Conservation (phyloP, 2,113 vertebrate species). For the Ictalurus furcatus region DNA sequence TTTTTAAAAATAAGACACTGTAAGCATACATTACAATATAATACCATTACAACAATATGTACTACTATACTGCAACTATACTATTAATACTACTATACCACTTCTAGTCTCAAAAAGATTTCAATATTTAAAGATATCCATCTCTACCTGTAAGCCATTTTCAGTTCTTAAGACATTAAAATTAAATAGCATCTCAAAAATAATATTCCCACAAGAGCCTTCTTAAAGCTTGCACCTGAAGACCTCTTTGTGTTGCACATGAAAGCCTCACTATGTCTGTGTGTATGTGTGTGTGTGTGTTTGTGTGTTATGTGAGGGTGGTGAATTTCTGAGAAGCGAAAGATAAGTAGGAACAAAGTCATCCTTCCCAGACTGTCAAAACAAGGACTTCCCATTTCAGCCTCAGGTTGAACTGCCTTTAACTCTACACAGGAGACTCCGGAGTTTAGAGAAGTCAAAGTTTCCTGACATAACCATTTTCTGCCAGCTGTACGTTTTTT, state of each 20-base stretch:
- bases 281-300: conserved; percentile 15
- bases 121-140: too few species aligned
- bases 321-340: conserved; percentile 37
- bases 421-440: conserved; percentile 60
- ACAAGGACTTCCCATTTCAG: conserved; percentile 64
- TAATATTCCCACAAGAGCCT: conserved; percentile 31
- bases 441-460: conserved; percentile 46
- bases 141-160: background rate
- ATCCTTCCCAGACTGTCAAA: conserved; percentile 65
- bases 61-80: background rate
- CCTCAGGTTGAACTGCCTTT: conserved; percentile 52
- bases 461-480: conserved; percentile 65
- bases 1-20: background rate
- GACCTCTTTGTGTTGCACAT: conserved; percentile 39
- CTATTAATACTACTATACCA: background rate
- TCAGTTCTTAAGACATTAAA: conserved; percentile 15
- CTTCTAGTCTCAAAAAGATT: background rate
- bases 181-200: conserved; percentile 26
- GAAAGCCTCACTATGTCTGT: conserved; percentile 38
- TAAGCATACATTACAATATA: background rate
- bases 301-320: background rate
- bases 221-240: conserved; percentile 13
- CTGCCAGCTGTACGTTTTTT: background rate
- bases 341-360: conserved; percentile 71
- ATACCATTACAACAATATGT: background rate